Base-by-base conservation (phyloP, 2,888 invertebrate genomes). In the Crepidodera aurea region DNA sequence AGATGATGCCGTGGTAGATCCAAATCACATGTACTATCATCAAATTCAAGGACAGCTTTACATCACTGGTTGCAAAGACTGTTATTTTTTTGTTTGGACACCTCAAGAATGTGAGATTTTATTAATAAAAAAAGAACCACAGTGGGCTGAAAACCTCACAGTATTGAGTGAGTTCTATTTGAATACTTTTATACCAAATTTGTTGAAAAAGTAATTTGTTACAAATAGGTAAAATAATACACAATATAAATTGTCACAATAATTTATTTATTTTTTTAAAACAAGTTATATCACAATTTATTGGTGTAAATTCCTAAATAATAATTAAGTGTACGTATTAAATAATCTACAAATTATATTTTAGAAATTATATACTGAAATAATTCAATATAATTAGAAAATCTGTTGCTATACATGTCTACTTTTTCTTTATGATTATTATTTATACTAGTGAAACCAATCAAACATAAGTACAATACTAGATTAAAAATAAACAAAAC, bases 31-130 rank as follows among this genome's bases (percentile, higher is more conserved):
- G 0, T 37, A 51, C n/a, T 34, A 37, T 15, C 19, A 51, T 10
- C 51, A 51, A 51, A 37, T 51, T 37, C 51, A 51, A 51, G 51
- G 51, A 0, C 13, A 12, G 6, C 5, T 53, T 1, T 15, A 39
- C 25, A 22, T 53, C 12, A 1, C 15, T 1, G 13, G 15, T 10
- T 8, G 18, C 1, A 1, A 12, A 15, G n/a, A 7, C n/a, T 50
- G 50, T 18, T 16, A 32, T 13, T 22, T 53, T 10, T n/a, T n/a
- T 15, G 6, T 42, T 0, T 54, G 29, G 27, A 27, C 42, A 1
- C n/a, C 18, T 7, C 25, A 12, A 16, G 42, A 42, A 4, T 1
- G 2, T 1, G 8, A 18, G 5, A 12, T 10, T 0, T 1, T 34
- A 7, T 1, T n/a, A 34, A 34, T 34, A 1, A 12, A 10, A 1